Base-by-base conservation (phyloP, 2,113 vertebrate genomes). In the Gymnogyps californianus region DNA sequence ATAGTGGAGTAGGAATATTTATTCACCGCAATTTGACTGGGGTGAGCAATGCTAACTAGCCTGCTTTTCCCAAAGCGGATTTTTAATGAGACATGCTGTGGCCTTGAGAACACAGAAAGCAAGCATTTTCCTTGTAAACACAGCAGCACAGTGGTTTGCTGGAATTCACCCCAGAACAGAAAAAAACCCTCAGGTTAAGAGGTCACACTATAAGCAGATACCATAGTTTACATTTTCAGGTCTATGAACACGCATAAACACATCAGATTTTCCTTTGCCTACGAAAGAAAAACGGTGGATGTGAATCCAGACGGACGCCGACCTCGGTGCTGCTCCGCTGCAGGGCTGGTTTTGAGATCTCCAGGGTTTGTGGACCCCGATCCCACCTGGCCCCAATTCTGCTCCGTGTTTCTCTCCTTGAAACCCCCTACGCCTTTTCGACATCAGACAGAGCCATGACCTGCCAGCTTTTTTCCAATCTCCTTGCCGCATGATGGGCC, bases 101-200 rank as follows among this genome's bases (percentile, higher is more conserved):
- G 61, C 76, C 76, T 13, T 18, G 51, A 81, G 83, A 93, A 55
- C 38, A 66, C 22, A 8, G 3, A 83, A 55, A 88, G 28, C 75
- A 77, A 66, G 71, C 83, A 71, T 87, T 59, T 92, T 66, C 61
- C 79, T 75, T 89, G 83, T 95, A 92, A 94, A 94, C 96, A 96
- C 71, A 11, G 83, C 65, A 70, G 83, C 70, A 7, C 38, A 72
- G 29, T 57, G 86, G 55, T 46, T 81, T 81, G 64, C 83, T 94
- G 92, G 93, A 97, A 97, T 86, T 65, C 83, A 62, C 85, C 28
- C 66, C 85, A 90, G 87, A 90, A 66, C 49, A 90, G 79, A 59
- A 52, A 61, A 58, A 76, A 51, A 1, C 17, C 28, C 64, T 59
- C 7, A 1, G 78, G 71, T 51, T 55, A 58, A 75, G 55, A 93